A percentile compares a stretch with the other conserved stretches of the same genome.
phyloP scores from a whole-genome alignment of 1,140 invertebrate genomes.

The Rhynchophorus ferrugineus region DNA sequence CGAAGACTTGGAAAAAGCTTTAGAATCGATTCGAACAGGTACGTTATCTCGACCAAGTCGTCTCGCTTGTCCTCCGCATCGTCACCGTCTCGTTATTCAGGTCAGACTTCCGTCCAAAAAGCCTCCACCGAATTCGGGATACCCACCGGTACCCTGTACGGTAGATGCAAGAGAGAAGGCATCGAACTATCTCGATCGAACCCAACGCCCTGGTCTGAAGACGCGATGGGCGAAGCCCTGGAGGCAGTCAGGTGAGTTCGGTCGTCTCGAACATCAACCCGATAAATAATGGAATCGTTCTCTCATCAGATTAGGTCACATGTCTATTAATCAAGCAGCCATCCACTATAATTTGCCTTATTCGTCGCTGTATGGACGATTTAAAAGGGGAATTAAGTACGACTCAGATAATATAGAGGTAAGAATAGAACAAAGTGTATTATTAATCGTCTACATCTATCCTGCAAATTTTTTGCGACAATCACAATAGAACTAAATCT shows the following conservation, averaged over 20 bases:
- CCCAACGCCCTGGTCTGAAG: constrained; percentile 83
- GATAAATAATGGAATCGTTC: background rate
- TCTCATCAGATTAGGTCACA: constrained; percentile 65
- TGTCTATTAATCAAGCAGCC: constrained; percentile 90
- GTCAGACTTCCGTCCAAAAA: constrained; percentile 76
- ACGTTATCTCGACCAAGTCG: no score
- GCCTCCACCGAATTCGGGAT: constrained; percentile 79
- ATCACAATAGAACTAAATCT: background rate
- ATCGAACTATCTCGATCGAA: constrained; percentile 79
- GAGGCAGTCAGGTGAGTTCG: constrained; percentile 72
- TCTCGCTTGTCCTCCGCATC: no score
- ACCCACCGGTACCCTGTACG: constrained; percentile 76
- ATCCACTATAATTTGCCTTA: constrained; percentile 86
- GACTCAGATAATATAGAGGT: constrained; percentile 39
- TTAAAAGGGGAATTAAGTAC: constrained; percentile 64
- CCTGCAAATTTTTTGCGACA: background rate
- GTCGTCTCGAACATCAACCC: background rate
- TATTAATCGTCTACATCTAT: background rate
- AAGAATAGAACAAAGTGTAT: constrained; percentile 18
- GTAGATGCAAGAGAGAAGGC: constrained; percentile 78
- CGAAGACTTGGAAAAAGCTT: constrained; percentile 71
- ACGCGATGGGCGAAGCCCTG: constrained; percentile 80
- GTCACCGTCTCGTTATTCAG: no score
- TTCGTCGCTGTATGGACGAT: constrained; percentile 78
- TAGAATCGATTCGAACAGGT: constrained; percentile 70